Evolutionary conservation across 2,888 invertebrate species (phyloP), one percentile per base, ranked within the genome.

Genomic region (Eugnorisma glareosa): DNA sequence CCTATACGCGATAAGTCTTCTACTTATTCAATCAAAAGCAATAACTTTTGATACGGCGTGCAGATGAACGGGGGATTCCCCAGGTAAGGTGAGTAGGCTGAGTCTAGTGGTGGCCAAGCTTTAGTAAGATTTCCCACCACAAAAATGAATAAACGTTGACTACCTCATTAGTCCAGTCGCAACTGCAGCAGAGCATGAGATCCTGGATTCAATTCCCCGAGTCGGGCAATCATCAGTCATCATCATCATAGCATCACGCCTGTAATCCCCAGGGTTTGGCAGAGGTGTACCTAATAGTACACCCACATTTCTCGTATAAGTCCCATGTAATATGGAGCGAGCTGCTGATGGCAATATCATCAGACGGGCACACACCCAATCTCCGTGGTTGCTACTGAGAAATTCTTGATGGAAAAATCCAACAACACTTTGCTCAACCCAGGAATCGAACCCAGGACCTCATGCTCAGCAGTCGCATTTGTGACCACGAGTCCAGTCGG

Each of bases 61-160:
- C 40, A 59, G 0, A 35, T 0, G 13, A 68, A 43, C 11, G 5
- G 48, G 79, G 79, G n/a, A 73, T 15, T 79, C 54, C 24, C 81
- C 68, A 28, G 2, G 11, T 61, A 45, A 59, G 0, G 5, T n/a
- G 15, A 57, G 15, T 3, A 59, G 28, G 15, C 18, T 7, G 7
- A 21, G 45, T 13, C 8, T 79, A 79, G 84, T 69, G 84, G 5
- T 79, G 73, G 43, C 28, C 24, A 35, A 59, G 67, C 59, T 74
- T 64, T 64, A 64, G 64, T 64, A 64, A 64, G 15, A n/a, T 64
- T 40, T 40, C 13, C 11, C 28, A 31, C 8, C 28, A 57, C 15
- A 15, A 57, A n/a, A n/a, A 57, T 57, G 0, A 28, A 28, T 28
- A 15, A 6, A 54, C 54, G 28, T 15, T 28, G 54, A 54, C 54